Evolutionary conservation across 2,888 invertebrate species (phyloP), one percentile per base, ranked within the genome.

Genomic region (Diplolepis rosae): DNA sequence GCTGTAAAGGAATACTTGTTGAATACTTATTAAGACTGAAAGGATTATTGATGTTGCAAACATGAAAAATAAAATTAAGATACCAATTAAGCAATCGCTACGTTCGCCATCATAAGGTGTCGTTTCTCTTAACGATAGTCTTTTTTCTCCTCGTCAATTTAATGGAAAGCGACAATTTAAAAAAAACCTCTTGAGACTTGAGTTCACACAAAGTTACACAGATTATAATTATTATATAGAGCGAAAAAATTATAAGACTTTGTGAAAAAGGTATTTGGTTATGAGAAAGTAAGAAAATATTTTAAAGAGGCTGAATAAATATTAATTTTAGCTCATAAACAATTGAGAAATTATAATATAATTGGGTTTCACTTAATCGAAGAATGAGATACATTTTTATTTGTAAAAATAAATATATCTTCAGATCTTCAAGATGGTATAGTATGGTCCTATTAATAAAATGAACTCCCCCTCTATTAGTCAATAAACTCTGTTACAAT

Each of bases 361-460:
- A n/a, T n/a, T n/a, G n/a, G n/a, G n/a, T n/a, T n/a, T n/a, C n/a
- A n/a, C n/a, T n/a, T n/a, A n/a, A n/a, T n/a, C n/a, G n/a, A n/a
- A n/a, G n/a, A n/a, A n/a, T n/a, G n/a, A n/a, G n/a, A n/a, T n/a
- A n/a, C n/a, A n/a, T n/a, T n/a, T n/a, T n/a, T n/a, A n/a, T n/a
- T n/a, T n/a, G n/a, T n/a, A n/a, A 24, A 35, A 56, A 22, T 56
- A 56, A 35, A 56, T 45, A 18, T 45, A 1, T 22, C 22, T 7
- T 35, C 32, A 35, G 13, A 61, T 39, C n/a, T 27, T 61, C 24
- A 61, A 61, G 24, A 35, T 39, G 24, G 24, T 39, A 7, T 61
- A n/a, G 24, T 61, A 24, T 9, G 27, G 61, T 39, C 39, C n/a
- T n/a, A 61, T 61, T 61, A 24, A 61, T 61, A 61, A 61, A 39